Evolutionary conservation across 2,888 invertebrate species (phyloP).

Genomic region (Trisateles emortualis): DNA sequence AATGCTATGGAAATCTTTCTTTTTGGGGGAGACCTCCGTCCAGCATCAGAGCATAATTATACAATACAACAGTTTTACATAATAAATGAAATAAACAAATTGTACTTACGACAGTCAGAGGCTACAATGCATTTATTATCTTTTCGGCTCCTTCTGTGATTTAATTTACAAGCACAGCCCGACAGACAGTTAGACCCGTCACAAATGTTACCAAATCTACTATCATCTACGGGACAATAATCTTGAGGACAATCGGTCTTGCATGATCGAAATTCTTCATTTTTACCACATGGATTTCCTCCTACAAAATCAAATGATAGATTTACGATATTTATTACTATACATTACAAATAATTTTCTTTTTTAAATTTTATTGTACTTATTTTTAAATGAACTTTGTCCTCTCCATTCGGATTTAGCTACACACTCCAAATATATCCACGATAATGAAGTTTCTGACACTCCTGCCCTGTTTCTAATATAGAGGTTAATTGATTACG

Average conservation of each 20-base stretch:
- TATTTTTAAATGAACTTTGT: too few species aligned
- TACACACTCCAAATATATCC: too few species aligned
- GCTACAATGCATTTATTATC: constrained; percentile 52
- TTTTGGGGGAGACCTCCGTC: too few species aligned
- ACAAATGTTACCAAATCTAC: constrained; percentile 2
- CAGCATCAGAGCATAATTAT: too few species aligned
- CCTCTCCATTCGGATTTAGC: too few species aligned
- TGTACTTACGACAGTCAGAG: constrained; percentile 49
- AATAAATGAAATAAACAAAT: neutral
- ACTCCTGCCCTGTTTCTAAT: too few species aligned
- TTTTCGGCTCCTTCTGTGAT: constrained; percentile 43
- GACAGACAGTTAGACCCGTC: constrained; percentile 32
- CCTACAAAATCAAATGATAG: constrained; percentile 24
- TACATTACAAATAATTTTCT: too few species aligned
- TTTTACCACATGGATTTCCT: constrained; percentile 53
- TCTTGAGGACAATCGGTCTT: constrained; percentile 41
- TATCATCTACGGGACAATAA: constrained; percentile 51
- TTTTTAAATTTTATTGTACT: too few species aligned
- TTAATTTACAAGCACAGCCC: constrained; percentile 52
- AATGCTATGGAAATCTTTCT: too few species aligned
- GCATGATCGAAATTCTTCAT: constrained; percentile 47
- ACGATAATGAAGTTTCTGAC: too few species aligned
- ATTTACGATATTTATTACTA: too few species aligned
- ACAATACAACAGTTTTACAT: neutral
- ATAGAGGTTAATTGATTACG: too few species aligned